Conservation (phyloP, 2,113 vertebrate species). For the Phyllostomus hastatus region DNA sequence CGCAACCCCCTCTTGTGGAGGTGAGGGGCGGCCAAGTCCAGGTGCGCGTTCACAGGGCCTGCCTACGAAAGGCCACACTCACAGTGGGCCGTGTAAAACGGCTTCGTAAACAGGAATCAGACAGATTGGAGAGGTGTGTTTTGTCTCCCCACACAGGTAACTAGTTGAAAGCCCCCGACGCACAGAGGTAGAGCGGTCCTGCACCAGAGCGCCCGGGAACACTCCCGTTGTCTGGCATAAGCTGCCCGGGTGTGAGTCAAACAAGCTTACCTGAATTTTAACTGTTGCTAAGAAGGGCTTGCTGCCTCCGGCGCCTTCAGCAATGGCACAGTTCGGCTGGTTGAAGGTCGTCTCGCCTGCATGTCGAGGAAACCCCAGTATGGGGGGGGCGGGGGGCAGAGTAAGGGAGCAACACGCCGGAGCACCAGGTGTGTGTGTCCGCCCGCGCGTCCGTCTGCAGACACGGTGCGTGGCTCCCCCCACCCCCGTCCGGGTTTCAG, state of each 20-base stretch:
- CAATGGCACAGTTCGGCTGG: neutral
- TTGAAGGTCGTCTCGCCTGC: no score
- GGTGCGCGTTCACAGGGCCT: neutral
- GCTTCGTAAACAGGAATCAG: neutral
- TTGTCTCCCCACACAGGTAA: neutral
- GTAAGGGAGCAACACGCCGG: no score
- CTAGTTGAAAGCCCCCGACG: neutral
- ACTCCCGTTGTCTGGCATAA: neutral
- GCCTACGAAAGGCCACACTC: neutral
- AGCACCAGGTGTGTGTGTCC: neutral
- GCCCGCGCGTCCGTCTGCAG: no score
- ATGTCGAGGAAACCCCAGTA: neutral
- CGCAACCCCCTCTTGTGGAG: neutral
- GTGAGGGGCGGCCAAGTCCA: neutral
- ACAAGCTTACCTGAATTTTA: neutral
- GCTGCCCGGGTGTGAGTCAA: neutral
- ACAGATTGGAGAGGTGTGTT: neutral
- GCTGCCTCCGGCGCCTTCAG: neutral
- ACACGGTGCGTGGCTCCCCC: neutral
- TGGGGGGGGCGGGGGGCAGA: neutral
- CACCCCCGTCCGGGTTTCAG: neutral
- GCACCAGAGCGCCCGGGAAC: neutral
- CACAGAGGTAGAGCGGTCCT: neutral
- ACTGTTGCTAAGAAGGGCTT: neutral
- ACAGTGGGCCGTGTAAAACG: neutral